Evolutionary conservation across 1,140 invertebrate species (phyloP).

Genomic region (Oppia nitens): DNA sequence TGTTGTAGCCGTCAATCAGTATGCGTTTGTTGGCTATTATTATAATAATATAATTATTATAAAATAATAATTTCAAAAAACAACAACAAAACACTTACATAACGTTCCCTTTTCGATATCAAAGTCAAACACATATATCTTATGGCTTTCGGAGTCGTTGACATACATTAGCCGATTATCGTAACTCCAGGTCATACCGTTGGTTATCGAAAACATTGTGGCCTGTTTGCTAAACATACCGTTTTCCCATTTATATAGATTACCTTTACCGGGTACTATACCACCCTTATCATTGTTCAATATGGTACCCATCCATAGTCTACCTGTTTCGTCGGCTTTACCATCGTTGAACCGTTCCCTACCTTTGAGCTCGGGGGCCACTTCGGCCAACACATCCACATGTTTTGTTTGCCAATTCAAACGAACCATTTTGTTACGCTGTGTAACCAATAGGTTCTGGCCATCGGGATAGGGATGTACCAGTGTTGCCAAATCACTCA

Average conservation of each 20-base stretch:
- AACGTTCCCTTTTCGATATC: conserved; percentile 44
- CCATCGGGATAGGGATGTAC: background rate
- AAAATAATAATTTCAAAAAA: background rate
- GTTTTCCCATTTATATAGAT: background rate
- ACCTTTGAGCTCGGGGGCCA: background rate
- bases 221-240: conserved; percentile 14
- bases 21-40: conserved; percentile 29
- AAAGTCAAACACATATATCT: conserved; percentile 47
- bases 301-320: conserved; percentile 50
- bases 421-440: background rate
- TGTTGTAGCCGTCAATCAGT: conserved; percentile 28
- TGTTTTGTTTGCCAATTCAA: background rate
- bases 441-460: background rate
- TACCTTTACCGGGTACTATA: conserved; percentile 19
- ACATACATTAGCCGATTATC: conserved; percentile 39
- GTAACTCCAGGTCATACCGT: conserved; percentile 59
- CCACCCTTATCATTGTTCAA: conserved; percentile 7
- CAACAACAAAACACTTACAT: conserved; percentile 36
- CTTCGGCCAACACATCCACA: background rate
- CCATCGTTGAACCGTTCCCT: conserved; percentile 55
- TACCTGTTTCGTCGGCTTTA: conserved; percentile 60
- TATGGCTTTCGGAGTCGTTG: conserved; percentile 29
- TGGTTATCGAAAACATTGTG: conserved; percentile 42
- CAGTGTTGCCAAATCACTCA: background rate
- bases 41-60: background rate